Conservation (phyloP, 2,888 invertebrate genomes). For the Lepidochrysops patricia region DNA sequence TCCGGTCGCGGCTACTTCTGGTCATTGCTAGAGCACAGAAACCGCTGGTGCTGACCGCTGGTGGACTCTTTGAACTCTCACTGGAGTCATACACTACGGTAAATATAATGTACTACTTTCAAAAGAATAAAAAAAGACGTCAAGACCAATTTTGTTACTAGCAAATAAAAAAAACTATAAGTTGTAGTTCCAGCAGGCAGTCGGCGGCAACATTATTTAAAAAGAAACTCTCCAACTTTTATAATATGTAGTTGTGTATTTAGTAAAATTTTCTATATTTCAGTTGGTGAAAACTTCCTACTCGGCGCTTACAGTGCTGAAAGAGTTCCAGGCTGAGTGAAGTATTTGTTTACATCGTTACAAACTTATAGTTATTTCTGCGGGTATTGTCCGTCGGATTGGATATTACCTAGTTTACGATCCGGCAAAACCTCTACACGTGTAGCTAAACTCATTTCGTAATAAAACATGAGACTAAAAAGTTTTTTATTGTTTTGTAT, state of each 20-base stretch:
- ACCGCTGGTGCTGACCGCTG: constrained; percentile 24
- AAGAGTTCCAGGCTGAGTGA: constrained; percentile 33
- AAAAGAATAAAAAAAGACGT: no score
- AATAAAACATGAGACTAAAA: neutral
- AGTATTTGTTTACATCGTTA: neutral
- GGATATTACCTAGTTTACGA: neutral
- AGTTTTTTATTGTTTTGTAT: no score
- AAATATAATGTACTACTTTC: neutral
- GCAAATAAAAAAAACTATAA: no score
- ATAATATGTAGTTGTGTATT: neutral
- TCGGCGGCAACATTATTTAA: no score
- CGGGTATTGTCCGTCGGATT: neutral
- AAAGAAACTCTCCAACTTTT: neutral
- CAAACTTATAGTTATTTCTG: neutral
- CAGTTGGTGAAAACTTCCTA: constrained; percentile 61
- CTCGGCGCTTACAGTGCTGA: constrained; percentile 51
- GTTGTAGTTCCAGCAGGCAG: no score
- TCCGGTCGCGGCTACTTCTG: constrained; percentile 19
- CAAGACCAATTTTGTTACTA: no score
- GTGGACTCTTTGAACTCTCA: constrained; percentile 26
- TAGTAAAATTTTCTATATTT: constrained; percentile 26
- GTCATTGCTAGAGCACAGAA: constrained; percentile 22
- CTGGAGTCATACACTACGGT: constrained; percentile 24
- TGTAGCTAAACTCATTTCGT: neutral
- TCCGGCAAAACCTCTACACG: neutral